Evolutionary conservation across 2,113 vertebrate species (phyloP).

Genomic region (Ploceus nigricollis): DNA sequence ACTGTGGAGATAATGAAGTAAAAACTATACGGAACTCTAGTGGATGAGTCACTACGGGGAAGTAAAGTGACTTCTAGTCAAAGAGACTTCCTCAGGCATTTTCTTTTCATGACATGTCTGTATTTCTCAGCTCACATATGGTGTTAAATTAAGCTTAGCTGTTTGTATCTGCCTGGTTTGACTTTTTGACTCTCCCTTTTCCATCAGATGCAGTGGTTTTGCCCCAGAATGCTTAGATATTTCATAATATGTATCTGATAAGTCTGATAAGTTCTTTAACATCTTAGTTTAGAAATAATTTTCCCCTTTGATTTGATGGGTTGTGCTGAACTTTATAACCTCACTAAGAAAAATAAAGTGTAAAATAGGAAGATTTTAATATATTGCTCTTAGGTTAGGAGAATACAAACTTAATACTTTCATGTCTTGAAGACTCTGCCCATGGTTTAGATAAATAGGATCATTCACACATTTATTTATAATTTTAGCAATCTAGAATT

Average conservation of each 20-base stretch:
- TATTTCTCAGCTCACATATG: conserved; percentile 7
- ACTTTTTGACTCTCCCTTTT: conserved; percentile 8
- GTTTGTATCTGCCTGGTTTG: conserved; percentile 13
- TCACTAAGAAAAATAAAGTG: background rate
- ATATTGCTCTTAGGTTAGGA: background rate
- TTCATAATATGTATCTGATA: background rate
- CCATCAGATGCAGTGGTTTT: background rate
- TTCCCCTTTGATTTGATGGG: background rate
- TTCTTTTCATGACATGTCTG: background rate
- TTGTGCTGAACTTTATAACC: background rate
- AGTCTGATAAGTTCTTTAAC: background rate
- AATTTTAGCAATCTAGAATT: background rate
- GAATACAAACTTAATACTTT: background rate
- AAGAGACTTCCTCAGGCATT: conserved; percentile 6
- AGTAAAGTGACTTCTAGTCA: background rate
- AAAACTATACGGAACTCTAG: background rate
- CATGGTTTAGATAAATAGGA: background rate
- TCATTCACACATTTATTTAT: background rate
- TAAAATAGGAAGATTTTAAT: background rate
- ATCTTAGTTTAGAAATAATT: background rate
- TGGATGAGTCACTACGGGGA: background rate
- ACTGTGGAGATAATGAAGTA: background rate
- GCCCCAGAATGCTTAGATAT: background rate
- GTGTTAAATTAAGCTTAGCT: conserved; percentile 32
- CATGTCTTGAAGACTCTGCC: background rate